phyloP scores from a whole-genome alignment of 2,797 vertebrate genomes.

The Typhlichthys eigenmanni region DNA sequence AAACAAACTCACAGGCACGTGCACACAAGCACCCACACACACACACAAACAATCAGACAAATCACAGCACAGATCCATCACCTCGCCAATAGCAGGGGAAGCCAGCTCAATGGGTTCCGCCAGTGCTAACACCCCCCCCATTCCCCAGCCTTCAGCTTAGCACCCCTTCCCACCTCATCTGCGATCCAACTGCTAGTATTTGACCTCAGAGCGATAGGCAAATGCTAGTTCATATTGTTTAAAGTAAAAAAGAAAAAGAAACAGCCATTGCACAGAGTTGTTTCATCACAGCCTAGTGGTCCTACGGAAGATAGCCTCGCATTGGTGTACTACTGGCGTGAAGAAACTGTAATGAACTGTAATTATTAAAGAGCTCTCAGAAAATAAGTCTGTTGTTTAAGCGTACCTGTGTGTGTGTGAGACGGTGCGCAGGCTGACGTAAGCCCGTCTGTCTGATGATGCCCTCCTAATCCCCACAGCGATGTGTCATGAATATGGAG shows the following conservation, averaged over 20 bases:
- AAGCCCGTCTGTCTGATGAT: slow-evolving; percentile 76
- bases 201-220: slow-evolving; percentile 21
- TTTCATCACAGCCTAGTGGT: too few species aligned
- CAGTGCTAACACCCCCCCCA: slow-evolving; percentile 49
- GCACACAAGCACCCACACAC: slow-evolving; percentile 35
- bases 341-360: slow-evolving; percentile 18
- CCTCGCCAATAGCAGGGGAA: slow-evolving; percentile 14
- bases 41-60: slow-evolving; percentile 33
- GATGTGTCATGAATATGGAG: slow-evolving; percentile 87
- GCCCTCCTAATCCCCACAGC: slow-evolving; percentile 83
- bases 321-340: slow-evolving; percentile 7
- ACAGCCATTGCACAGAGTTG: slow-evolving; percentile 14
- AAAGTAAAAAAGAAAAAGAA: slow-evolving; percentile 36
- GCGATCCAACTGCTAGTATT: slow-evolving; percentile 36
- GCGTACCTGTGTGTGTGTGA: slow-evolving; percentile 30
- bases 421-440: slow-evolving; percentile 57
- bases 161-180: slow-evolving; percentile 33
- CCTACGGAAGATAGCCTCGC: neutral
- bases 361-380: slow-evolving; percentile 47
- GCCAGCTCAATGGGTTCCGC: slow-evolving; percentile 25
- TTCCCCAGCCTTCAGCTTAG: slow-evolving; percentile 48
- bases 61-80: slow-evolving; percentile 61
- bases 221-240: slow-evolving; percentile 24
- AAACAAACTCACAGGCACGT: slow-evolving; percentile 16
- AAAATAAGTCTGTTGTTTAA: slow-evolving; percentile 19